A percentile compares a stretch with the other conserved stretches of the same genome.
Evolutionary conservation across 2,797 vertebrate species (phyloP).

Genomic region (Danio kyathit): DNA sequence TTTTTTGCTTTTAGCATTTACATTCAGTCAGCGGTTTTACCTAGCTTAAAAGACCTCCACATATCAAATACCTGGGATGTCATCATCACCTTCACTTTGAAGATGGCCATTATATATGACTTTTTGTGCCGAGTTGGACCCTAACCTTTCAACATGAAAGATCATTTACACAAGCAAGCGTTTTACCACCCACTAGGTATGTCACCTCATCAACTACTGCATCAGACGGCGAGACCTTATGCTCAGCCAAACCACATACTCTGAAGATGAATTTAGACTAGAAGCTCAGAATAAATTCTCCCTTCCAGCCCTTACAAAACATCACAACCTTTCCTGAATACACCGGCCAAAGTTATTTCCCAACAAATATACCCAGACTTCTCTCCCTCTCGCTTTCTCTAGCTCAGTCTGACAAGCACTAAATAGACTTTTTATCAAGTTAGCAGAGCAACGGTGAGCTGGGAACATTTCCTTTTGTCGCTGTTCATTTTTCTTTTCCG

Average conservation of each 20-base stretch:
- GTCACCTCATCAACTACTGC: conserved; percentile 1
- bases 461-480: conserved; percentile 62
- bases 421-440: conserved; percentile 83
- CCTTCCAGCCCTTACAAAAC: conserved; percentile 7
- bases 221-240: conserved; percentile 10
- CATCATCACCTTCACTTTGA: conserved; percentile 22
- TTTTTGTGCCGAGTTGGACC: conserved; percentile 47
- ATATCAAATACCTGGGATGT: neutral
- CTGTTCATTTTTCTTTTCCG: conserved; percentile 69
- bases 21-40: conserved; percentile 27
- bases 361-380: conserved; percentile 72
- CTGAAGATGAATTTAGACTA: neutral
- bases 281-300: conserved; percentile 3
- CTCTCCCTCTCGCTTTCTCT: conserved; percentile 66
- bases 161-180: conserved; percentile 32
- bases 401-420: conserved; percentile 73
- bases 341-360: conserved; percentile 62
- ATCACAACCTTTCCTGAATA: conserved; percentile 60
- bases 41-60: neutral
- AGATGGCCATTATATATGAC: conserved; percentile 20
- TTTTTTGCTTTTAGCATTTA: neutral
- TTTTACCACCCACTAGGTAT: conserved; percentile 42
- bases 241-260: neutral
- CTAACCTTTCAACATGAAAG: conserved; percentile 18
- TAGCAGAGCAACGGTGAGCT: conserved; percentile 67